These are phyloP conservation scores for Pyrocephalus nanus DNA, from an alignment of 2,797 vertebrate genomes.

Conservation along the genomic window DNA sequence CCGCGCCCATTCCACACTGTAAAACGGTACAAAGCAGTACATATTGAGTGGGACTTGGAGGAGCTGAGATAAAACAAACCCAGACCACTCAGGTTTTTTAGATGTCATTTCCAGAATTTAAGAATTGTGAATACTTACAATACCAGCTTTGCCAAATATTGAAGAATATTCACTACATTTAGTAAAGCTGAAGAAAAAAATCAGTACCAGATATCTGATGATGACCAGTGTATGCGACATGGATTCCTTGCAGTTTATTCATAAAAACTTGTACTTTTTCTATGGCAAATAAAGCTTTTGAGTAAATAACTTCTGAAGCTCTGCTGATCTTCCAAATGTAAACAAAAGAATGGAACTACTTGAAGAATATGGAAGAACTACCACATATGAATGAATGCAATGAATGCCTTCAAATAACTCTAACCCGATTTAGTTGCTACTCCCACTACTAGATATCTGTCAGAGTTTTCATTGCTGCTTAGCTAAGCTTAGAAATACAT, in stretches of 20 bases:
- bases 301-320: background rate
- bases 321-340: background rate
- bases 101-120: background rate
- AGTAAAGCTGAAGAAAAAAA: background rate
- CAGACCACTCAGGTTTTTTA: background rate
- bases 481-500: background rate
- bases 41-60: fast-evolving
- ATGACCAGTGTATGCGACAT: background rate
- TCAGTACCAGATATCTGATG: background rate
- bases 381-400: background rate
- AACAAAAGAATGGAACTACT: background rate
- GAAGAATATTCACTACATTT: background rate
- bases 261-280: background rate
- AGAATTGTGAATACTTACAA: background rate
- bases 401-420: background rate
- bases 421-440: background rate
- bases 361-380: background rate
- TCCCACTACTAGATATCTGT: background rate
- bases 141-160: background rate
- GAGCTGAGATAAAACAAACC: background rate
- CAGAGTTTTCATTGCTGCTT: background rate
- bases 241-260: background rate
- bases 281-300: background rate
- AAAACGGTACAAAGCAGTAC: background rate
- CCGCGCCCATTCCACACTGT: background rate